These are phyloP conservation scores for Synanthedon andrenaeformis DNA, from an alignment of 2,888 invertebrate species.

Conservation along the genomic window DNA sequence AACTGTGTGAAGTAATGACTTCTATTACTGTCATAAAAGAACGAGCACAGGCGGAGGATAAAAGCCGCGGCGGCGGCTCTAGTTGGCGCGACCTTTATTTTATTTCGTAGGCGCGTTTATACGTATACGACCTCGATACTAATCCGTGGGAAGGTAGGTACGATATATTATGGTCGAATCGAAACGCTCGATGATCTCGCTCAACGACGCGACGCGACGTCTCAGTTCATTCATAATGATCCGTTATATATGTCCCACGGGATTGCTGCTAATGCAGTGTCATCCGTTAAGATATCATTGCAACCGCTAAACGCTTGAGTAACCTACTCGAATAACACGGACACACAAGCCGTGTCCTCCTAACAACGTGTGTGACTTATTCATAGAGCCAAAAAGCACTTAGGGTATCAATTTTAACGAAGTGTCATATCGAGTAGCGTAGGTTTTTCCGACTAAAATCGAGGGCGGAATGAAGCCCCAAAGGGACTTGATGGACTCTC, in stretches of 20 bases:
- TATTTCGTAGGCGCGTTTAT: slow-evolving; percentile 14
- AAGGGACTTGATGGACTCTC: not conserved
- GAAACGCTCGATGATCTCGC: slow-evolving; percentile 11
- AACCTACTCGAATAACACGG: not conserved
- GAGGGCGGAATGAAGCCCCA: not conserved
- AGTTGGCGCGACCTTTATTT: slow-evolving; percentile 13
- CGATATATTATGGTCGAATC: slow-evolving; percentile 16
- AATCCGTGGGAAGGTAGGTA: slow-evolving; percentile 49
- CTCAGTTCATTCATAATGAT: not conserved
- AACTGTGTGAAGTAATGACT: too few relatives aligned
- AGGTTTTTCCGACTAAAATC: not conserved
- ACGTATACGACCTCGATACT: slow-evolving; percentile 31
- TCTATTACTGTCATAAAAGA: too few relatives aligned
- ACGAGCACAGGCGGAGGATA: not conserved
- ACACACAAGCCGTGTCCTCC: not conserved
- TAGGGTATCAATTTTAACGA: not conserved
- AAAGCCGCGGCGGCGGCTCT: not conserved
- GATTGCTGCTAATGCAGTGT: slow-evolving; percentile 18
- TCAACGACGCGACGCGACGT: slow-evolving; percentile 3
- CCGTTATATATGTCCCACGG: slow-evolving; percentile 12
- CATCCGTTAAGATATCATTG: slow-evolving; percentile 17
- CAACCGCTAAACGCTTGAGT: not conserved
- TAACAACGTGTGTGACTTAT: not conserved
- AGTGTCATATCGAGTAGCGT: not conserved
- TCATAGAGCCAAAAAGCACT: not conserved